Evolutionary conservation across 2,113 vertebrate species (phyloP).

Genomic region (Noturus placidus): DNA sequence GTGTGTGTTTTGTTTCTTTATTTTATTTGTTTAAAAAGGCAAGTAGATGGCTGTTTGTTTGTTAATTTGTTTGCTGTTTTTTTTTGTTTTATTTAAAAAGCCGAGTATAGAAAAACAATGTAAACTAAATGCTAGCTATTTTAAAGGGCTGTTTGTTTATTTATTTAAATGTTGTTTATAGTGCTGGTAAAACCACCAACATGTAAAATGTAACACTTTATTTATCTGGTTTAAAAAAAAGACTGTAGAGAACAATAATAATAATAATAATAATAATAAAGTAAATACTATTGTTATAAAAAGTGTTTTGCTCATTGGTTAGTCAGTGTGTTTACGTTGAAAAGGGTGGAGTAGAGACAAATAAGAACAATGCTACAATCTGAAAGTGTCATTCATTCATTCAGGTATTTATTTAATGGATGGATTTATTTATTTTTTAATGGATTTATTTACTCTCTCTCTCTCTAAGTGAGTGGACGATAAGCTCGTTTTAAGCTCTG

Average conservation of each 20-base stretch:
- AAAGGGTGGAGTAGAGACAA: not conserved
- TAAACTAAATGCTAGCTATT: too few relatives aligned
- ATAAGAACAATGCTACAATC: not conserved
- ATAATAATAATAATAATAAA: too few relatives aligned
- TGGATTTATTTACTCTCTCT: not conserved
- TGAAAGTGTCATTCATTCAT: not conserved
- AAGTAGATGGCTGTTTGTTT: not conserved
- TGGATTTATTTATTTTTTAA: not conserved
- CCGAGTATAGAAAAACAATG: too few relatives aligned
- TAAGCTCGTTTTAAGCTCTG: not conserved
- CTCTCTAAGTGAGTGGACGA: not conserved
- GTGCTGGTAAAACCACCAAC: too few relatives aligned
- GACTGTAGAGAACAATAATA: too few relatives aligned
- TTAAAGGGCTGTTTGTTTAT: not conserved
- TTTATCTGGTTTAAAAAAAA: too few relatives aligned
- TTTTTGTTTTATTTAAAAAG: too few relatives aligned
- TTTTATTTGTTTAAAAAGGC: too few relatives aligned
- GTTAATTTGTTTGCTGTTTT: not conserved
- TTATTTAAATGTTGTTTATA: too few relatives aligned
- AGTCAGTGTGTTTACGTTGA: not conserved
- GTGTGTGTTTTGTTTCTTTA: too few relatives aligned
- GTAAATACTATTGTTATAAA: not conserved
- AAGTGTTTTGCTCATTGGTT: not conserved
- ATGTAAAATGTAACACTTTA: not conserved
- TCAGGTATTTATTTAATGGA: not conserved